A percentile compares a stretch with the other conserved stretches of the same genome.
Conservation (phyloP, 2,113 vertebrate genomes). For the Anthoscopus minutus region DNA sequence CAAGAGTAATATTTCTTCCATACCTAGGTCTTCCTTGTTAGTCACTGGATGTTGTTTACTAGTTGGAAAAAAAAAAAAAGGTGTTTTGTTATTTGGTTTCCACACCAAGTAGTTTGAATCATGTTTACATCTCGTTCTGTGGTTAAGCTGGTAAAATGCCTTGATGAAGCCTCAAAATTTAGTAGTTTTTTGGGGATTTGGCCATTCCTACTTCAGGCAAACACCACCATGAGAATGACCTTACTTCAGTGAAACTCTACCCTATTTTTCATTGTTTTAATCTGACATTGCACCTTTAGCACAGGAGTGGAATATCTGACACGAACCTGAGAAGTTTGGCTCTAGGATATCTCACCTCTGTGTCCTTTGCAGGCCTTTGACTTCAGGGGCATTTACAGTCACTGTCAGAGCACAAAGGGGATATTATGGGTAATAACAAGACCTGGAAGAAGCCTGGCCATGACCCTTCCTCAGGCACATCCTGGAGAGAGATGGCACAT, state of each 20-base stretch:
- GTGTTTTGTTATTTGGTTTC: background rate
- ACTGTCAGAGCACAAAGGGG: background rate
- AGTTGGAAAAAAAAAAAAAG: background rate
- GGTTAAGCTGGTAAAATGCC: background rate
- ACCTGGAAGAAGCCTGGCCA: background rate
- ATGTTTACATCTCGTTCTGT: background rate
- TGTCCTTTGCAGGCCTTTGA: background rate
- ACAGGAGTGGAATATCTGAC: background rate
- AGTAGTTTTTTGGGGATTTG: rapidly evolving
- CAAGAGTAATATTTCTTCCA: background rate
- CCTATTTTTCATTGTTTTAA: background rate
- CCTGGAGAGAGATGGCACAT: background rate
- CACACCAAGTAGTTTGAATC: background rate
- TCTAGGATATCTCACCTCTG: background rate
- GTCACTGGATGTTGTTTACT: background rate
- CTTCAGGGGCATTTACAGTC: background rate
- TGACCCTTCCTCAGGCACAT: background rate
- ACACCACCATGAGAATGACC: background rate
- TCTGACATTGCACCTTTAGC: background rate
- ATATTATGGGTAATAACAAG: background rate
- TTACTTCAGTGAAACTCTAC: background rate
- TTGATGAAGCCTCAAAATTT: background rate
- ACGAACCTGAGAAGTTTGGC: background rate
- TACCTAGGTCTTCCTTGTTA: background rate
- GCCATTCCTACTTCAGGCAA: background rate